Percentiles rank a stretch among this genome's conserved stretches.
Conservation (phyloP, 2,797 vertebrate species). For the Protosalanx chinensis region DNA sequence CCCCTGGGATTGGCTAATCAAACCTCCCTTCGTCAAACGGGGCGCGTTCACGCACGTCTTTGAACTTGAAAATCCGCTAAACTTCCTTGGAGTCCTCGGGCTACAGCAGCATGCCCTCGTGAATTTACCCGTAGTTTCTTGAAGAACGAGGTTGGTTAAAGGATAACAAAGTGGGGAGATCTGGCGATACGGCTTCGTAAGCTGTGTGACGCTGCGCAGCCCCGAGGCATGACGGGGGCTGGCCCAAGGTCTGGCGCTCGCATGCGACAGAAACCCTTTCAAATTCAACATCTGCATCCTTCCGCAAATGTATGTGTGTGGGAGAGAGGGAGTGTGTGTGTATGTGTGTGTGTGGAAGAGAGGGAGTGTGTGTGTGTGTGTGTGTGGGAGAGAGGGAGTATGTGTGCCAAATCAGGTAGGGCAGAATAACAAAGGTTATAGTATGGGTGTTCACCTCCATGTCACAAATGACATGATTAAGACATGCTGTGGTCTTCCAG, state of each 20-base stretch:
- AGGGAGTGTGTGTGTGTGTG: too few species aligned
- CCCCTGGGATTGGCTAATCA: not conserved
- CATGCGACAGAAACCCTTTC: not conserved
- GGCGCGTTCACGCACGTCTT: not conserved
- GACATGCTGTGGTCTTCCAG: not conserved
- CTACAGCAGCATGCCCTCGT: not conserved
- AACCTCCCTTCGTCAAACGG: not conserved
- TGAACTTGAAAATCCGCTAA: not conserved
- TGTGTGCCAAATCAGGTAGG: too few species aligned
- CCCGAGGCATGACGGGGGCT: not conserved
- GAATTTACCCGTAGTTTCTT: not conserved
- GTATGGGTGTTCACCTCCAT: too few species aligned
- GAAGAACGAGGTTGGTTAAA: not conserved
- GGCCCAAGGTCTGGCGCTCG: not conserved
- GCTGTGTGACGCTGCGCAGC: not conserved
- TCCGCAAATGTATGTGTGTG: conserved; percentile 16
- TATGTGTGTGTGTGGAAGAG: too few species aligned
- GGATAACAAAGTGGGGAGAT: not conserved
- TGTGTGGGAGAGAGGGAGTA: too few species aligned
- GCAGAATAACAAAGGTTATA: too few species aligned
- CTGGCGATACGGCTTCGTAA: not conserved
- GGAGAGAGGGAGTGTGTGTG: too few species aligned
- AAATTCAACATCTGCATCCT: not conserved
- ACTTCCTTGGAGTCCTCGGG: too few species aligned
- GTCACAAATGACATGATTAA: not conserved